Conservation (phyloP, 2,888 invertebrate genomes). For the Eupithecia inturbata region DNA sequence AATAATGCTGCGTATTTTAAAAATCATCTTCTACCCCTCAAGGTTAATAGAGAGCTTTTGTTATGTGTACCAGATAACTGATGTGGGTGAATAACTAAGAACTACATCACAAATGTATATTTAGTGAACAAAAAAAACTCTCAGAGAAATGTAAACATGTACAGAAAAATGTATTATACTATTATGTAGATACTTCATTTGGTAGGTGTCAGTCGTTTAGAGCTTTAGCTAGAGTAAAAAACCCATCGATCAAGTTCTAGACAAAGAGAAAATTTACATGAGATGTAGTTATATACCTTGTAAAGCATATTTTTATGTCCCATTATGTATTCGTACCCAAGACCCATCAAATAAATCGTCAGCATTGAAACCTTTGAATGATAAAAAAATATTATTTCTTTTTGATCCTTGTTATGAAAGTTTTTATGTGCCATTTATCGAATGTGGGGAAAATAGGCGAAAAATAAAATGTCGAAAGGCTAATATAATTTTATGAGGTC, state of each 20-base stretch:
- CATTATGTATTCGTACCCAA: slow-evolving; percentile 42
- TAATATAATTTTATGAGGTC: slow-evolving; percentile 22
- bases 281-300: not conserved
- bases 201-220: not conserved
- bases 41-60: not conserved
- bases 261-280: slow-evolving; percentile 8
- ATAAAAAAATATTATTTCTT: slow-evolving; percentile 39
- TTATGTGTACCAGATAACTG: too few species aligned
- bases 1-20: not conserved
- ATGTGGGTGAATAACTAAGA: too few species aligned
- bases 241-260: not conserved
- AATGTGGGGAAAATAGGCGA: slow-evolving; percentile 28
- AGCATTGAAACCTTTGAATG: slow-evolving; percentile 42
- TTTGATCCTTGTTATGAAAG: slow-evolving; percentile 30
- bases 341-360: slow-evolving; percentile 43
- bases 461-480: slow-evolving; percentile 22
- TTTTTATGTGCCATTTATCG: slow-evolving; percentile 24
- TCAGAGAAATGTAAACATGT: too few species aligned
- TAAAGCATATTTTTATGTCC: slow-evolving; percentile 15
- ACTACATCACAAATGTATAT: too few species aligned
- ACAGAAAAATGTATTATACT: too few species aligned
- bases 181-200: not conserved
- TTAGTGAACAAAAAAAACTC: too few species aligned
- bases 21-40: not conserved
- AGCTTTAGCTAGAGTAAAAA: not conserved